phyloP scores from a whole-genome alignment of 2,113 vertebrate species.

The Lophura nycthemera region DNA sequence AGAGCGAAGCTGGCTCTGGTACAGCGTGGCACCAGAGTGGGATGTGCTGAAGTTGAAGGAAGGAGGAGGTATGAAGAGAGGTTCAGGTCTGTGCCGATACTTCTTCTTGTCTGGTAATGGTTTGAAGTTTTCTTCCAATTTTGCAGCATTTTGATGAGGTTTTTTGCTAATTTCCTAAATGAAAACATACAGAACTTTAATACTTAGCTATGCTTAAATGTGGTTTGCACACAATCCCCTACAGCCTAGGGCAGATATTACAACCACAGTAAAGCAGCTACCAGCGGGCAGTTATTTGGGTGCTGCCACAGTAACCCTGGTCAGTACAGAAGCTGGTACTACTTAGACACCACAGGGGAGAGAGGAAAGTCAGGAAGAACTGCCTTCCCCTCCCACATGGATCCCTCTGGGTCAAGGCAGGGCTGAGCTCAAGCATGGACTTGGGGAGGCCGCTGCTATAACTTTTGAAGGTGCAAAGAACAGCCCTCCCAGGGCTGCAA shows the following conservation, averaged over 20 bases:
- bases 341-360: background rate
- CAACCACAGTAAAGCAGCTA: background rate
- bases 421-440: background rate
- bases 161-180: slow-evolving; percentile 80
- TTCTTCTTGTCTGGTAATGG: slow-evolving; percentile 80
- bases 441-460: background rate
- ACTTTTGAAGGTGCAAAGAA: background rate
- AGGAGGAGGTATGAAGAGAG: slow-evolving; percentile 87
- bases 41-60: slow-evolving; percentile 72
- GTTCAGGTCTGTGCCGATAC: slow-evolving; percentile 83
- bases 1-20: slow-evolving; percentile 88
- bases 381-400: background rate
- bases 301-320: background rate
- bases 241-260: background rate
- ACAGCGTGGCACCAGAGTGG: slow-evolving; percentile 81
- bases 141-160: slow-evolving; percentile 51
- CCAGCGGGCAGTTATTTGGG: background rate
- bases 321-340: background rate
- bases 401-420: background rate
- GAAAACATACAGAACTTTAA: background rate
- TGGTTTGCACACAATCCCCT: background rate
- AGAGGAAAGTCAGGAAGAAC: background rate
- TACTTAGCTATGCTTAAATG: background rate
- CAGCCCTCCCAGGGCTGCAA: fast-evolving
- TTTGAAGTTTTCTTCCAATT: slow-evolving; percentile 75